Percentiles rank a stretch among this genome's conserved stretches.
phyloP scores from a whole-genome alignment of 2,888 invertebrate genomes.

The Ichneumoninae sp. region DNA sequence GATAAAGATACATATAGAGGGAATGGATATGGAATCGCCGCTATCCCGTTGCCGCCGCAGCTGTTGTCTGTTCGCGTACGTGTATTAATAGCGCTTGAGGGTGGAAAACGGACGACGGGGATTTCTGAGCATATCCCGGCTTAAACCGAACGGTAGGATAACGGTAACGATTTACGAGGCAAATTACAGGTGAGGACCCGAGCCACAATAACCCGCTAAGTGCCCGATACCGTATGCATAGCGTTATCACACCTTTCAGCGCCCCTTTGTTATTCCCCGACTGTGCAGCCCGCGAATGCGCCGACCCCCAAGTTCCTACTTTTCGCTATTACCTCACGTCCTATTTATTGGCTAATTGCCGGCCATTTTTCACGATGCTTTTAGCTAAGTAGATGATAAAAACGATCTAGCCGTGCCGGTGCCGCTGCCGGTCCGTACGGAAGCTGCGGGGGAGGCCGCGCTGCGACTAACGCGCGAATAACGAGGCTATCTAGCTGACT shows the following conservation, averaged over 20 bases:
- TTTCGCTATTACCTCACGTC: conserved; percentile 51
- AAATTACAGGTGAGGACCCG: conserved; percentile 7
- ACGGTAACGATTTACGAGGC: background rate
- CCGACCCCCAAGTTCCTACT: conserved; percentile 53
- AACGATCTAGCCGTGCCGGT: conserved; percentile 42
- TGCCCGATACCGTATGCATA: conserved; percentile 10
- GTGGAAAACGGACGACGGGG: background rate
- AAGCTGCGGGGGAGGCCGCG: background rate
- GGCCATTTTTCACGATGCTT: conserved; percentile 75
- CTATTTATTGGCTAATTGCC: conserved; percentile 77
- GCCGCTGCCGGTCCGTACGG: conserved; percentile 33
- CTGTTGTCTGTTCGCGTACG: conserved; percentile 13
- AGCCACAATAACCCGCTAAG: conserved; percentile 9
- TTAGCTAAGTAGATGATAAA: conserved; percentile 75
- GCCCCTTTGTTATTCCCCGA: conserved; percentile 7
- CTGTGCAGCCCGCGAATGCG: conserved; percentile 20
- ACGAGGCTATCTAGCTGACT: conserved; percentile 61
- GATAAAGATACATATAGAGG: conserved; percentile 72
- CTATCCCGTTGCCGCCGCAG: background rate
- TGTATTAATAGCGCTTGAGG: conserved; percentile 4
- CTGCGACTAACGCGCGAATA: conserved; percentile 53
- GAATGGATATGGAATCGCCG: conserved; percentile 20
- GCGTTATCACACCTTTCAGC: background rate
- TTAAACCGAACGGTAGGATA: background rate
- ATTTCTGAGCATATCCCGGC: background rate